Evolutionary conservation across 1,140 invertebrate genomes (phyloP), one percentile per base, ranked within the genome.

Genomic region (Drosophila grimshawi): DNA sequence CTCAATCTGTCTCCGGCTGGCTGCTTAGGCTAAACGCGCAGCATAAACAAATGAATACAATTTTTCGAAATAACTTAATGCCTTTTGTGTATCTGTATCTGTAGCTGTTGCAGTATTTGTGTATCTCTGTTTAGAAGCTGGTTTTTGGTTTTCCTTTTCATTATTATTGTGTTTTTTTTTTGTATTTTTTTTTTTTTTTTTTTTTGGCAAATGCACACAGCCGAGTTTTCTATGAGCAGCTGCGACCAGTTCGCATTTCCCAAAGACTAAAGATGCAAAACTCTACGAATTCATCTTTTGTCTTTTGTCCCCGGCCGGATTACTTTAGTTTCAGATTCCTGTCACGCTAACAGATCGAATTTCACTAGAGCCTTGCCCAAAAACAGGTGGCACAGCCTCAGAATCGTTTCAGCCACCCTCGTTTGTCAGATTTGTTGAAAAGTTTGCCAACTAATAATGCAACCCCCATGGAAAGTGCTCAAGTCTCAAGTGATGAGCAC

Each of bases 381-480:
- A 67, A 67, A 60, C 71, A 74, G 71, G 71, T 75, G 72, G 59
- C 57, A 35, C 46, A 30, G 49, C 53, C 32, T 63, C n/a, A 49
- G 41, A 49, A 41, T 64, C 33, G 32, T 6, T 27, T 19, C 27
- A 71, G 46, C 66, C 70, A 73, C 65, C 71, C 71, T 75, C 45
- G 32, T 45, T 11, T 51, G 43, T 56, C 57, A 51, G 48, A 37
- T 65, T 62, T 60, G 65, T 52, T 60, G 57, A 45, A 74, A 74
- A 74, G 57, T 69, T 74, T 62, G 52, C 32, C 45, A 69, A 74
- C 71, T 74, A 74, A 63, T 74, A 74, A 74, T 69, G 66, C 71
- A 74, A 57, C 71, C 71, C 43, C 51, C 71, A 10, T 35, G 57
- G 49, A 49, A 62, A 62, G 45, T 62, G 57, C 33, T 69, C 49